phyloP scores from a whole-genome alignment of 2,888 invertebrate genomes.

The Hirtodrosophila alboralis region DNA sequence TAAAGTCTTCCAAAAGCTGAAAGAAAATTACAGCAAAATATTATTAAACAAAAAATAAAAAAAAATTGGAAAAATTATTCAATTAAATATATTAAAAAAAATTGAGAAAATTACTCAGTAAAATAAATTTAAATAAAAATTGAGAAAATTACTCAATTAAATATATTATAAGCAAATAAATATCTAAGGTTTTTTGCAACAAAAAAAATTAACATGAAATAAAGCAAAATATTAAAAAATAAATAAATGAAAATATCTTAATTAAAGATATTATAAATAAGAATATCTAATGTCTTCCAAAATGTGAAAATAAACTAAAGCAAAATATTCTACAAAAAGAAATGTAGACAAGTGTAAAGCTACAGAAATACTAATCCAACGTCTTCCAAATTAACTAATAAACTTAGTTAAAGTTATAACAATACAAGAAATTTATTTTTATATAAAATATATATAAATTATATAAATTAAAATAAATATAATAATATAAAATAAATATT shows the following conservation, averaged over 20 bases:
- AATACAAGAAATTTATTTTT: constrained; percentile 37
- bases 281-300: constrained; percentile 5
- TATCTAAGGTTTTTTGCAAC: no score
- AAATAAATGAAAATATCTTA: constrained; percentile 3
- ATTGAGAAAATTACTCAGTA: no score
- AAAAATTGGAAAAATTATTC: no score
- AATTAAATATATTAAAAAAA: no score
- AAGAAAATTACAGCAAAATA: no score
- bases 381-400: constrained; percentile 68
- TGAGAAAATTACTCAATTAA: no score
- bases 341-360: constrained; percentile 43
- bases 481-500: constrained; percentile 4
- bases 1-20: constrained; percentile 44
- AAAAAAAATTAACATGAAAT: no score
- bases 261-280: constrained; percentile 4
- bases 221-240: constrained; percentile 6
- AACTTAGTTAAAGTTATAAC: constrained; percentile 13
- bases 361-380: constrained; percentile 48
- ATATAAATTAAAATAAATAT: constrained; percentile 11
- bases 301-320: neutral
- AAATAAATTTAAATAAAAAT: no score
- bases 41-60: no score
- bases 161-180: no score
- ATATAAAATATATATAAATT: constrained; percentile 21
- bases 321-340: neutral